A percentile compares a stretch with the other conserved stretches of the same genome.
These are phyloP conservation scores for Onychomys torridus DNA, from an alignment of 2,797 vertebrate species.

Conservation along the genomic window DNA sequence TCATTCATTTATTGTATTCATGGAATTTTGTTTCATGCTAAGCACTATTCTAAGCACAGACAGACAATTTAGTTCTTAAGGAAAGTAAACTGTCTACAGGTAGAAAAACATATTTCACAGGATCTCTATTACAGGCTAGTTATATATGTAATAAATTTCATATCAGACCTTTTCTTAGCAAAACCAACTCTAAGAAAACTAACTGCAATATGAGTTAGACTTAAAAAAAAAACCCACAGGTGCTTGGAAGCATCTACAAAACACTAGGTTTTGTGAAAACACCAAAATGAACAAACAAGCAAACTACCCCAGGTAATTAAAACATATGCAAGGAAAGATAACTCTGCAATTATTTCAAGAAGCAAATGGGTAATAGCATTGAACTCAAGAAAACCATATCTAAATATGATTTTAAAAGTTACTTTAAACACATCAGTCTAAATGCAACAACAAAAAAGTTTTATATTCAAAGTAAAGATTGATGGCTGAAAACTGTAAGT, in stretches of 20 bases:
- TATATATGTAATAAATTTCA: background rate
- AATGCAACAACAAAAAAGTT: background rate
- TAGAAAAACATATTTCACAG: background rate
- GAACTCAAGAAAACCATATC: background rate
- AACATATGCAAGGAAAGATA: background rate
- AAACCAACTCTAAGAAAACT: background rate
- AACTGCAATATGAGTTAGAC: background rate
- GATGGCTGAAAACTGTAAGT: background rate
- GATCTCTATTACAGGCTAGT: background rate
- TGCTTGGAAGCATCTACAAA: background rate
- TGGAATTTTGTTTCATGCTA: background rate
- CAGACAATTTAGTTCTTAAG: background rate
- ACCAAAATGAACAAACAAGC: background rate
- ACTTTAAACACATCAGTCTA: background rate
- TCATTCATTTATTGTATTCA: background rate
- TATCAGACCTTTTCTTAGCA: background rate
- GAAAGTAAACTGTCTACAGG: background rate
- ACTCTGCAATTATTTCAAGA: background rate
- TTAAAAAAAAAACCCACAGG: background rate
- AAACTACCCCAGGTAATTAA: background rate
- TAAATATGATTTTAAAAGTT: background rate
- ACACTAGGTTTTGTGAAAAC: background rate
- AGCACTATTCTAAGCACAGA: background rate
- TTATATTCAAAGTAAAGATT: background rate
- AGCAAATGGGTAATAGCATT: background rate